Evolutionary conservation across 2,888 invertebrate genomes (phyloP), one percentile per base, ranked within the genome.

Genomic region (Apomyelois bistriatella): DNA sequence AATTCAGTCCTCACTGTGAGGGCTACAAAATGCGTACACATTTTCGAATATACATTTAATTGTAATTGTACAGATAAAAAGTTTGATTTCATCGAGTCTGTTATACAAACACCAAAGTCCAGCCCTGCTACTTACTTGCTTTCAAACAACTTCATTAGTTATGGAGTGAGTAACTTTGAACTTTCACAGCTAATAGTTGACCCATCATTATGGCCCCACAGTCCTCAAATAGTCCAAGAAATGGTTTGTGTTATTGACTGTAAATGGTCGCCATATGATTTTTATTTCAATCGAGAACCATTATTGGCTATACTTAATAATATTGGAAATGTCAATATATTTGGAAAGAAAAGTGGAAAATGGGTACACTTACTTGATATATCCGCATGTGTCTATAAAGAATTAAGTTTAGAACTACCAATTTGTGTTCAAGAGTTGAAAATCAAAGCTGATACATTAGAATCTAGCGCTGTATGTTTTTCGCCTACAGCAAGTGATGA

Each of bases 161-260:
- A 57, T 22, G 64, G 71, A 12, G 65, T 83, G 53, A 68, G 59
- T 22, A 87, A 85, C 58, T 62, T 73, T 3, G 77, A 86, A 32
- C 70, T 75, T 10, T 74, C 76, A 0, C 79, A 85, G 62, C 76
- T 86, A 79, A 64, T 83, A 6, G 54, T 81, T 6, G 76, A 88
- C 50, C 76, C 84, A 1, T 62, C 76, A 5, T 66, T 85, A 41
- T 88, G 87, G 86, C 80, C 86, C 0, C 81, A 86, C 54, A 82
- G 79, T 53, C 58, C 64, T 0, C 59, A 72, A 30, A 56, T 89
- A n/a, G 59, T 74, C 17, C 61, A 77, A 53, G 82, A 85, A 61
- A 69, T 81, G 72, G 68, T 74, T 0, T 69, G 66, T 51, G 59
- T 82, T 0, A 56, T 57, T 0, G 58, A 65, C n/a, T 72, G 72